Conservation (phyloP, 2,888 invertebrate species). For the Orthosia incerta region DNA sequence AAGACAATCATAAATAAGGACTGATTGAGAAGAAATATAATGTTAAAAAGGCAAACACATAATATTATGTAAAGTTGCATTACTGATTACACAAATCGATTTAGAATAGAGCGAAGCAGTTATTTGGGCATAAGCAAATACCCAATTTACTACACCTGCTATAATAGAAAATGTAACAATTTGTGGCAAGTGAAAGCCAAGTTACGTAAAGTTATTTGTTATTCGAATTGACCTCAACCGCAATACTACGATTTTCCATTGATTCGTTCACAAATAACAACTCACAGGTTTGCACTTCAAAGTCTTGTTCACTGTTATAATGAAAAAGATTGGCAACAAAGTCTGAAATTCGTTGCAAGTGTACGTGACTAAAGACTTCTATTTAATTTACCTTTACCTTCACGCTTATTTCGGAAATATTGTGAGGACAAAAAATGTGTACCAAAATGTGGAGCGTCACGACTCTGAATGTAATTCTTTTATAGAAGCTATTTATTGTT, state of each 20-base stretch:
- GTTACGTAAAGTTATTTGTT: slow-evolving; percentile 76
- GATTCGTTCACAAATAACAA: slow-evolving; percentile 56
- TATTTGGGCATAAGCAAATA: slow-evolving; percentile 22
- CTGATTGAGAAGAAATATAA: neutral
- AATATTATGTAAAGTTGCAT: slow-evolving; percentile 30
- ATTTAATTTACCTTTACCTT: slow-evolving; percentile 45
- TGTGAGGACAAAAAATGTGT: slow-evolving; percentile 44
- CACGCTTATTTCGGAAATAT: slow-evolving; percentile 49
- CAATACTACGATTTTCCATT: slow-evolving; percentile 67
- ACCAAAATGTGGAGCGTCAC: slow-evolving; percentile 48
- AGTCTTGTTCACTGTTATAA: slow-evolving; percentile 34
- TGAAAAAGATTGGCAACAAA: slow-evolving; percentile 29
- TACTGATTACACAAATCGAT: slow-evolving; percentile 40
- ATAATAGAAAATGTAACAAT: slow-evolving; percentile 62
- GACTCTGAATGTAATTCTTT: slow-evolving; percentile 54
- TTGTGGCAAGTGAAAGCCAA: slow-evolving; percentile 79
- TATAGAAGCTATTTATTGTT: slow-evolving; percentile 30
- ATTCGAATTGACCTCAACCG: slow-evolving; percentile 71
- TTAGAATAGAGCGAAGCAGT: slow-evolving; percentile 19
- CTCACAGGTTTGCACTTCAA: slow-evolving; percentile 49
- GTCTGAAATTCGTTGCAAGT: slow-evolving; percentile 35
- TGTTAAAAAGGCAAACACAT: slow-evolving; percentile 5
- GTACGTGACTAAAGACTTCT: slow-evolving; percentile 44
- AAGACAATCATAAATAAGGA: slow-evolving; percentile 2
- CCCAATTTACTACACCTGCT: slow-evolving; percentile 28